phyloP scores from a whole-genome alignment of 2,888 invertebrate genomes.

The Ectemnius cavifrons region DNA sequence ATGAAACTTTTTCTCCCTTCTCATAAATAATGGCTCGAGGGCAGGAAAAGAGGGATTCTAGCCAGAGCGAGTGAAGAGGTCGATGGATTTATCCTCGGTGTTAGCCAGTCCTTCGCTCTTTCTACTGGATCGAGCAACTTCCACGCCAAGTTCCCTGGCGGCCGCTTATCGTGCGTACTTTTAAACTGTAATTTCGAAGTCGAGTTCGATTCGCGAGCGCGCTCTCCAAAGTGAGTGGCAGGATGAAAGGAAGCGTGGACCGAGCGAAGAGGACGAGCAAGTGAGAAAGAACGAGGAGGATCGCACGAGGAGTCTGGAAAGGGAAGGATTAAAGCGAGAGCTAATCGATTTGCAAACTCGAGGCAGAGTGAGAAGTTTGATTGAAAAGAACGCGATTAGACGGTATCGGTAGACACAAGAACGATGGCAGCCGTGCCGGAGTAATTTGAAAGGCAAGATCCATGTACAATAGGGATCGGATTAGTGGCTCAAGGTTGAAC shows the following conservation, averaged over 20 bases:
- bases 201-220: too few relatives aligned
- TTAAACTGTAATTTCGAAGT: too few relatives aligned
- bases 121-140: too few relatives aligned
- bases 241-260: neutral
- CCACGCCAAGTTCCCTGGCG: too few relatives aligned
- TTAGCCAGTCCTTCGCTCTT: too few relatives aligned
- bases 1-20: too few relatives aligned
- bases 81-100: too few relatives aligned
- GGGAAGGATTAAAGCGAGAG: neutral
- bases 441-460: slow-evolving; percentile 39
- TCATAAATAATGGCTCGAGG: too few relatives aligned
- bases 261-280: neutral
- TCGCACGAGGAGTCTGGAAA: neutral
- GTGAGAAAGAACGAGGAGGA: neutral
- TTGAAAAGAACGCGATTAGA: neutral
- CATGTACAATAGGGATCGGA: slow-evolving; percentile 28
- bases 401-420: slow-evolving; percentile 5
- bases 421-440: slow-evolving; percentile 7
- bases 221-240: neutral
- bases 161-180: too few relatives aligned
- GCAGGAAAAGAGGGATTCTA: too few relatives aligned
- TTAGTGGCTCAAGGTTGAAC: slow-evolving; percentile 43
- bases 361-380: neutral
- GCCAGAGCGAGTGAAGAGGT: too few relatives aligned
- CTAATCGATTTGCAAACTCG: neutral